phyloP scores from a whole-genome alignment of 2,113 vertebrate genomes.

The Gambusia holbrooki region DNA sequence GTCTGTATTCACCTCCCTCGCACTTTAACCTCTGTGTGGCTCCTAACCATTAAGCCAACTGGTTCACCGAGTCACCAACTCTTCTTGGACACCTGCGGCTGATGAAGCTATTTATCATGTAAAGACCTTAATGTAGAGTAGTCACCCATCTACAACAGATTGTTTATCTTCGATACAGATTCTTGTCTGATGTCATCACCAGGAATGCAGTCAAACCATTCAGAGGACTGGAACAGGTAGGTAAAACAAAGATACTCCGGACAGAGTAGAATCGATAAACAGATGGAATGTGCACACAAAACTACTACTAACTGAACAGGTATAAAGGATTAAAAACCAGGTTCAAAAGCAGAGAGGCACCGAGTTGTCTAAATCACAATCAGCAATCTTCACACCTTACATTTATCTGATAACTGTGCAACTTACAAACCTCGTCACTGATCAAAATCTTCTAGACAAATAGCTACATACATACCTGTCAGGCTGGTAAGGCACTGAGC shows the following conservation, averaged over 20 bases:
- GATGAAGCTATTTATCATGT: background rate
- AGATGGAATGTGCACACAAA: constrained; percentile 9
- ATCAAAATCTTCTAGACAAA: background rate
- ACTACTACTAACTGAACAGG: constrained; percentile 16
- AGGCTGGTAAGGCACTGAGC: constrained; percentile 5
- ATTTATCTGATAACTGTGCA: background rate
- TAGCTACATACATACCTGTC: background rate
- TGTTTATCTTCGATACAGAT: background rate
- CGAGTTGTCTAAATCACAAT: background rate
- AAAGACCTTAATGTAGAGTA: background rate
- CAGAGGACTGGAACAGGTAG: constrained; percentile 33
- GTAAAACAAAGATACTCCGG: constrained; percentile 7
- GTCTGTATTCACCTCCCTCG: too few relatives aligned
- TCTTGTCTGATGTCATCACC: background rate
- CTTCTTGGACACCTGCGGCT: background rate
- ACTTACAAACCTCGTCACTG: background rate
- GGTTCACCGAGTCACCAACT: too few relatives aligned
- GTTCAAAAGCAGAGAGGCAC: background rate
- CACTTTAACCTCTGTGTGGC: too few relatives aligned
- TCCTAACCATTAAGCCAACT: too few relatives aligned
- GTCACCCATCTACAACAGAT: background rate
- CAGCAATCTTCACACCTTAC: background rate
- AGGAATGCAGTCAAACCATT: constrained; percentile 62
- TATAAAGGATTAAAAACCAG: background rate
- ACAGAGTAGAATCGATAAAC: constrained; percentile 46